phyloP scores from a whole-genome alignment of 1,140 invertebrate species.

The Arion vulgaris region DNA sequence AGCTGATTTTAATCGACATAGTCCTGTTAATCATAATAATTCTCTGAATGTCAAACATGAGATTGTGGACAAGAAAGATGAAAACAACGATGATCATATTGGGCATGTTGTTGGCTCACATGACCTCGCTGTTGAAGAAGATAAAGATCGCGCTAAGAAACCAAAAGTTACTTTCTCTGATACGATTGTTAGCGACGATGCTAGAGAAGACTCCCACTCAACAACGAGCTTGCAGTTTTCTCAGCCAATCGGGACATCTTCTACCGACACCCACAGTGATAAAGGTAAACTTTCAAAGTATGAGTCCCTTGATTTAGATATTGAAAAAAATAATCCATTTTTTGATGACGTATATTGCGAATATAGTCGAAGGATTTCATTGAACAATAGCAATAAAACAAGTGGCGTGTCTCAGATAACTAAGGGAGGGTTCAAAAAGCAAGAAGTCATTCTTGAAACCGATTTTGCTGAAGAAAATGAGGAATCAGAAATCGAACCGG shows the following conservation, averaged over 20 bases:
- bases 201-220: not conserved
- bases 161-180: not conserved
- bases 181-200: not conserved
- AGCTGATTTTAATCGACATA: not conserved
- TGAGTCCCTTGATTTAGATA: conserved; percentile 35
- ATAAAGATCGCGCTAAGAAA: not conserved
- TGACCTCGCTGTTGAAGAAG: not conserved
- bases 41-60: not conserved
- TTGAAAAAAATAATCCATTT: conserved; percentile 27
- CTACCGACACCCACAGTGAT: not conserved
- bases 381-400: not conserved
- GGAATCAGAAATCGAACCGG: too few species aligned
- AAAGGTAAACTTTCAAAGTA: conserved; percentile 35
- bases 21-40: too few species aligned
- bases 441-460: not conserved
- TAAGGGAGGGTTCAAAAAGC: not conserved
- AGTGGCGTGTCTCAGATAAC: not conserved
- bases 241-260: not conserved
- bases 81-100: not conserved
- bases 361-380: conserved; percentile 1
- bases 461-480: not conserved
- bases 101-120: not conserved
- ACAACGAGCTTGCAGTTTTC: not conserved
- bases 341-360: conserved; percentile 20
- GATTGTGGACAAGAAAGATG: too few species aligned